These are phyloP conservation scores for Gymnarchus niloticus DNA, from an alignment of 2,113 vertebrate species.

Conservation along the genomic window DNA sequence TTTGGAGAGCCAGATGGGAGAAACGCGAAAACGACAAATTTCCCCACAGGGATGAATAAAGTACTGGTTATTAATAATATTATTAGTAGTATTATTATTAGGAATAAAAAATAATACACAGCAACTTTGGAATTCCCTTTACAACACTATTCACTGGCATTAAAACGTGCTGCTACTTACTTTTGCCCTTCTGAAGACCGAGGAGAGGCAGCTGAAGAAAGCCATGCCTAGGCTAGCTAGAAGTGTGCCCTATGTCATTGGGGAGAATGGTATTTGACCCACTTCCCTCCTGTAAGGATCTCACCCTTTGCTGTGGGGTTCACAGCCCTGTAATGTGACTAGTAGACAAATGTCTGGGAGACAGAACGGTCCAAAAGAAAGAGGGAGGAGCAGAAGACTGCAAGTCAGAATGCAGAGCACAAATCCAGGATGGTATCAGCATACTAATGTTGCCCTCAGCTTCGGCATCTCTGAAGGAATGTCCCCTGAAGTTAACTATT, in stretches of 20 bases:
- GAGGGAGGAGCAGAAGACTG: constrained; percentile 6
- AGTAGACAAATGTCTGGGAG: background rate
- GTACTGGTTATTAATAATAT: no score
- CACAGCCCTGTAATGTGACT: constrained; percentile 5
- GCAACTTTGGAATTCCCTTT: background rate
- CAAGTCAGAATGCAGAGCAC: constrained; percentile 14
- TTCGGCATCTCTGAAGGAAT: background rate
- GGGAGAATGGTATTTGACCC: background rate
- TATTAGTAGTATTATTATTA: background rate
- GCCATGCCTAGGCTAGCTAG: constrained; percentile 20
- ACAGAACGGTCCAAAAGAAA: background rate
- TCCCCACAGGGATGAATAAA: no score
- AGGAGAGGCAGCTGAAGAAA: constrained; percentile 32
- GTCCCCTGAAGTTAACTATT: background rate
- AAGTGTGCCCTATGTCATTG: constrained; percentile 22
- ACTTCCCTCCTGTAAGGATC: background rate
- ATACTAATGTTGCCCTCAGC: constrained; percentile 25
- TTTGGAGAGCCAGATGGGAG: no score
- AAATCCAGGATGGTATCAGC: constrained; percentile 22
- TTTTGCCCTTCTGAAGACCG: constrained; percentile 32
- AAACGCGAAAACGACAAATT: no score
- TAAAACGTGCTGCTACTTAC: constrained; percentile 27
- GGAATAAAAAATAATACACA: background rate
- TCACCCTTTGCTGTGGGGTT: background rate
- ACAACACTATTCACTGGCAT: background rate